Conservation (phyloP, 1,140 invertebrate genomes). For the Pachyrhynchus sulphureomaculatus region DNA sequence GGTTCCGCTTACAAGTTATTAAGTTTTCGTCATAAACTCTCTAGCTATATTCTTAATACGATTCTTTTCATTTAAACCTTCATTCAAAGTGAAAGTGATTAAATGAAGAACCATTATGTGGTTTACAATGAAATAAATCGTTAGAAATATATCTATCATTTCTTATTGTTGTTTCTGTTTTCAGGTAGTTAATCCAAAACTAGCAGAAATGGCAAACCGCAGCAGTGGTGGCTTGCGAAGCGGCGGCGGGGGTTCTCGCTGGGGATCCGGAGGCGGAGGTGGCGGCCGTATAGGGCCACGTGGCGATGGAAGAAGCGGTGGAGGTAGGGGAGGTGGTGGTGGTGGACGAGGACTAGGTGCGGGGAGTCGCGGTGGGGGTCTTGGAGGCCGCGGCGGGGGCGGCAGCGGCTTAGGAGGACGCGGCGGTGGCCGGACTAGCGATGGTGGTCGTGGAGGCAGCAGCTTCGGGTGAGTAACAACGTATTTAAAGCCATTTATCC, state of each 20-base stretch:
- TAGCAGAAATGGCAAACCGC: slow-evolving; percentile 55
- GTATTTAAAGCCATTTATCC: too few relatives aligned
- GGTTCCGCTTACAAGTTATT: too few relatives aligned
- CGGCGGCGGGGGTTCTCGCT: slow-evolving; percentile 20
- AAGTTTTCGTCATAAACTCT: too few relatives aligned
- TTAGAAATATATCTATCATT: too few relatives aligned
- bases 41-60: too few relatives aligned
- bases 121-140: too few relatives aligned
- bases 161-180: slow-evolving; percentile 28
- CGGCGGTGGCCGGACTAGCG: not conserved
- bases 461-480: not conserved
- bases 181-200: slow-evolving; percentile 69
- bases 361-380: not conserved
- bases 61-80: too few relatives aligned
- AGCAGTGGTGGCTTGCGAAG: slow-evolving; percentile 32
- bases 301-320: slow-evolving; percentile 28
- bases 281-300: slow-evolving; percentile 33
- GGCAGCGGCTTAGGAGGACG: not conserved
- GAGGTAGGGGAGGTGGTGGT: slow-evolving; percentile 27
- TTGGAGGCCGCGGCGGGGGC: not conserved
- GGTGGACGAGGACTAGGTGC: not conserved
- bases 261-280: slow-evolving; percentile 21
- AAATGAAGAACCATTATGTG: too few relatives aligned
- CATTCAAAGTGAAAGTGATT: too few relatives aligned
- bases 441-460: too few relatives aligned